Evolutionary conservation across 2,888 invertebrate species (phyloP).

Genomic region (Lasioglossum pauxillum): DNA sequence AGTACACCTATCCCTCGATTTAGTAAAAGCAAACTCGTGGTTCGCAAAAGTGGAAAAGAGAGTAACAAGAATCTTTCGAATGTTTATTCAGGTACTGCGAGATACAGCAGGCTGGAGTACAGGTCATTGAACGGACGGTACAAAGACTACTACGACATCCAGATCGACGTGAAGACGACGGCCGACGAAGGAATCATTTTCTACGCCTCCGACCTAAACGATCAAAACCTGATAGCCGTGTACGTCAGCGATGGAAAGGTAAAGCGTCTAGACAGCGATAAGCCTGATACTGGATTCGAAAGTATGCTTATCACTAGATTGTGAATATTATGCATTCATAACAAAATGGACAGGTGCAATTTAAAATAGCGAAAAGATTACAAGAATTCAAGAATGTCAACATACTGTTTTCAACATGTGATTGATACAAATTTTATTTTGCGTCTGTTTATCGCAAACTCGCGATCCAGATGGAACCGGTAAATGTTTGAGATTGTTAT

Average conservation of each 20-base stretch:
- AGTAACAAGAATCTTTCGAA: background rate
- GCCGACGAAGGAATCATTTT: slow-evolving; percentile 93
- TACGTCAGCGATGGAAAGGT: slow-evolving; percentile 91
- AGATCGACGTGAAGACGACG: slow-evolving; percentile 91
- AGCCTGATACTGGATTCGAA: background rate
- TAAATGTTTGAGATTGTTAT: background rate
- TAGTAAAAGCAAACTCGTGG: background rate
- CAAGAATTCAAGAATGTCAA: too few relatives aligned
- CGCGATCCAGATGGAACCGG: background rate
- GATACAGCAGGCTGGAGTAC: slow-evolving; percentile 91
- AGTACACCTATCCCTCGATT: background rate
- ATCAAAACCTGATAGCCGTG: slow-evolving; percentile 89
- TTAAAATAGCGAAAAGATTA: too few relatives aligned
- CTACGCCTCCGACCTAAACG: slow-evolving; percentile 89
- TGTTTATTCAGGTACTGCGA: slow-evolving; percentile 86
- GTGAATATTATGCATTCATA: background rate
- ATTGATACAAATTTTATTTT: too few relatives aligned
- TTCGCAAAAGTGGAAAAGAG: background rate
- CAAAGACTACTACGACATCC: slow-evolving; percentile 90
- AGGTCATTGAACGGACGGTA: slow-evolving; percentile 86
- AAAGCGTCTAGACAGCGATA: slow-evolving; percentile 57
- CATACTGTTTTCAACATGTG: too few relatives aligned
- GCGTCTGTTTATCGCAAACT: background rate
- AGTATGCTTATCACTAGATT: background rate
- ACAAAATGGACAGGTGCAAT: background rate